phyloP scores from a whole-genome alignment of 2,888 invertebrate species.

The Saturnia pavonia region DNA sequence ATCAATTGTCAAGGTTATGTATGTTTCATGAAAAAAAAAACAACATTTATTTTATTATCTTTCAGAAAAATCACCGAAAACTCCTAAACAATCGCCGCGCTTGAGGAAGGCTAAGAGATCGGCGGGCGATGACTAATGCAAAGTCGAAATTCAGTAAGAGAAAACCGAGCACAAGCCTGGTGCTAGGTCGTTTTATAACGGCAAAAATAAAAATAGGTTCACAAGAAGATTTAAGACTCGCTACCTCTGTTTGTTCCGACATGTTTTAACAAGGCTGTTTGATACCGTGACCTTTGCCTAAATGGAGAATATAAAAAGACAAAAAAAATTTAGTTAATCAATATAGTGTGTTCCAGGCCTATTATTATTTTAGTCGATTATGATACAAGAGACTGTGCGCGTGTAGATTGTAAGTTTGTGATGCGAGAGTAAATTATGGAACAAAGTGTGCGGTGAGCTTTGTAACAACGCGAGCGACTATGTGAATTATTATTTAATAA shows the following conservation, averaged over 20 bases:
- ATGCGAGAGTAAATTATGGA: slow-evolving; percentile 77
- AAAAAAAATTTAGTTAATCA: slow-evolving; percentile 5
- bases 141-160: slow-evolving; percentile 27
- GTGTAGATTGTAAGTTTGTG: slow-evolving; percentile 67
- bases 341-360: slow-evolving; percentile 34
- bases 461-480: slow-evolving; percentile 66
- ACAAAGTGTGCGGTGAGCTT: slow-evolving; percentile 72
- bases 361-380: slow-evolving; percentile 63
- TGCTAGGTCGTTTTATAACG: slow-evolving; percentile 38
- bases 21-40: neutral
- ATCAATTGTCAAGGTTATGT: neutral
- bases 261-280: slow-evolving; percentile 6
- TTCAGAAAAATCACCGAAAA: slow-evolving; percentile 87
- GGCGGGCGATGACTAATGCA: slow-evolving; percentile 84
- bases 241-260: neutral
- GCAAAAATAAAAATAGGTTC: slow-evolving; percentile 58
- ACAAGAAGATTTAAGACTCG: neutral
- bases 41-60: neutral
- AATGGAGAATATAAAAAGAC: neutral
- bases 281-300: neutral
- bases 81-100: slow-evolving; percentile 87
- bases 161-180: slow-evolving; percentile 39
- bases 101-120: slow-evolving; percentile 89
- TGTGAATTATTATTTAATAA: slow-evolving; percentile 79
- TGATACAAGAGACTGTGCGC: slow-evolving; percentile 65